phyloP scores from a whole-genome alignment of 2,113 vertebrate species.

The Microcebus lehilahytsara region DNA sequence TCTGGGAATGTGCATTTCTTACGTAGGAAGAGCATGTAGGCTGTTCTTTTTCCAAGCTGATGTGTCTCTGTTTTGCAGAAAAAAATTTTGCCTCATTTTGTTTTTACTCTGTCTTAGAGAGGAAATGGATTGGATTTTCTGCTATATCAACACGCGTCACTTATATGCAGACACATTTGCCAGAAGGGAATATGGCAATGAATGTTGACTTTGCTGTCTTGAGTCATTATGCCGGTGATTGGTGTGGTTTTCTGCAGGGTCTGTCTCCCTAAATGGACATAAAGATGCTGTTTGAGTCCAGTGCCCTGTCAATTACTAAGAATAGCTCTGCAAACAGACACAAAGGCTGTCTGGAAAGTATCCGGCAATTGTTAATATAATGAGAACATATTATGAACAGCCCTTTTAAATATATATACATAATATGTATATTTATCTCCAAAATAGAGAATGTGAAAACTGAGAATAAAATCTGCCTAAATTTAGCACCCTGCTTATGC shows the following conservation, averaged over 20 bases:
- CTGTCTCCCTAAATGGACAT: background rate
- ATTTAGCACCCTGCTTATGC: background rate
- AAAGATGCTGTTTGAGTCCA: background rate
- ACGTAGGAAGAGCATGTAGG: background rate
- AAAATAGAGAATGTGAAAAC: background rate
- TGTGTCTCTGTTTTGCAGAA: background rate
- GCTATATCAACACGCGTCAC: background rate
- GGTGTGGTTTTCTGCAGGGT: background rate
- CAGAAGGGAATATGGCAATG: background rate
- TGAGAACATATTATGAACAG: too few species aligned
- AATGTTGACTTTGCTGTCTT: background rate
- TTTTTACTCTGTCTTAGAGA: background rate
- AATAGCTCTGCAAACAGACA: background rate
- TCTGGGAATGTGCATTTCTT: background rate
- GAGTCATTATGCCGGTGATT: background rate
- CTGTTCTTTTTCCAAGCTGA: background rate
- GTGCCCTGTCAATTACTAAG: background rate
- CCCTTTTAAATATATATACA: too few species aligned
- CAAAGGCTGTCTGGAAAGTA: background rate
- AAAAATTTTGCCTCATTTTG: background rate
- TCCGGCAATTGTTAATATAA: too few species aligned
- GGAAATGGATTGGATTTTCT: background rate
- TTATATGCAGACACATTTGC: background rate
- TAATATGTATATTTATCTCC: background rate
- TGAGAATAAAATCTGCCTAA: conserved; percentile 45